A percentile compares a stretch with the other conserved stretches of the same genome.
Conservation (phyloP, 2,797 vertebrate species). For the Phrynocephalus guinanensis region DNA sequence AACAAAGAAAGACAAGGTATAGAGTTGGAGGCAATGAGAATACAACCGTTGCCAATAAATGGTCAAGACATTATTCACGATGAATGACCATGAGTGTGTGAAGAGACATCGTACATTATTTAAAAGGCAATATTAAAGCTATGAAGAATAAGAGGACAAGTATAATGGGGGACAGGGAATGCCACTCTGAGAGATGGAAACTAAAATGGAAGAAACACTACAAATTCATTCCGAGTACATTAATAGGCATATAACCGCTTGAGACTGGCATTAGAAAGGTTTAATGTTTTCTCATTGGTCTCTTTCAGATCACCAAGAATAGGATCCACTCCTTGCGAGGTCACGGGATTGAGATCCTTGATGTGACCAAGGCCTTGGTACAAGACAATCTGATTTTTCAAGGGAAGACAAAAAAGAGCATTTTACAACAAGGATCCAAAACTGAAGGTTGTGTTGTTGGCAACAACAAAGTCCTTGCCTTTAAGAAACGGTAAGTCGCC, state of each 20-base stretch:
- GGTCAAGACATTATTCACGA: no score
- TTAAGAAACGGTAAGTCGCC: constrained; percentile 79
- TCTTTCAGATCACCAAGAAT: constrained; percentile 86
- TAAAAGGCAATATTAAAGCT: no score
- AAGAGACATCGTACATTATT: no score
- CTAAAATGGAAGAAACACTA: no score
- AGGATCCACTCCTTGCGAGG: constrained; percentile 87
- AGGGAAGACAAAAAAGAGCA: constrained; percentile 83
- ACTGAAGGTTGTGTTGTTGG: constrained; percentile 84
- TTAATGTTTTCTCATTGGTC: not conserved
- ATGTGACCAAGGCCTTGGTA: constrained; percentile 85
- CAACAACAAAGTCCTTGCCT: constrained; percentile 86
- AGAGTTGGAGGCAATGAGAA: no score
- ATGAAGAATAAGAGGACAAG: no score
- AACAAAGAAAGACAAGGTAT: no score
- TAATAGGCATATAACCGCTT: not conserved
- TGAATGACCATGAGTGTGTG: no score
- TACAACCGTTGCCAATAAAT: no score
- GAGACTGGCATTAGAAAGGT: not conserved
- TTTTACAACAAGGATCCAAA: constrained; percentile 81
- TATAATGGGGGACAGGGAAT: no score
- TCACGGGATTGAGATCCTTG: constrained; percentile 85
- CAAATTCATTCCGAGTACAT: no score
- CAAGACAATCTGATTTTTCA: constrained; percentile 92
- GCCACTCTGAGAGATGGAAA: no score